Base-by-base conservation (phyloP, 2,797 vertebrate species). In the Trachurus trachurus region DNA sequence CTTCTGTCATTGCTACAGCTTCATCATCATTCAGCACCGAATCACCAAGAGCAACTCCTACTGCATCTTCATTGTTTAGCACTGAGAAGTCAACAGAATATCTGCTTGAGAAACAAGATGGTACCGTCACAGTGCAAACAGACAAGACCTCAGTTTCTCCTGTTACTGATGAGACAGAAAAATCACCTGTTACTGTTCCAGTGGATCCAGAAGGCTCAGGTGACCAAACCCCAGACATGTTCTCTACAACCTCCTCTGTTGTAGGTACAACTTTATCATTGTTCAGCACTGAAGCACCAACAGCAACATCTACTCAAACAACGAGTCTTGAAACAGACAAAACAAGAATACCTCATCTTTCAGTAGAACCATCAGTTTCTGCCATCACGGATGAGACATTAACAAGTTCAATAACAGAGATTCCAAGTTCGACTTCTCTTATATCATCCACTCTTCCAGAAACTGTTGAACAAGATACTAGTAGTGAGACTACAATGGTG, bases 141-240 rank as follows among this genome's bases (percentile, higher is more conserved):
- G 68, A 66, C 4, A 31, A 34, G 3, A 9, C 63, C 3, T 78
- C 78, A 37, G 0, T 69, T 2, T 40, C 72, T n/a, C 0, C 34
- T 1, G 1, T 66, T 9, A 71, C 53, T 5, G 15, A 19, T 9
- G 2, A 40, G 1, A 44, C 45, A 5, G 66, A 31, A 0, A 5
- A 19, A 21, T 53, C n/a, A 50, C 47, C 42, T 15, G 1, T 31
- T 15, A 6, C 22, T 2, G 53, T 61, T 15, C 9, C 50, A 64
- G 8, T 19, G 42, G 63, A 62, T 21, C 16, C 22, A 52, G 76
- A 70, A 9, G 61, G 45, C 7, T 90, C 89, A 65, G 76, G 80
- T 50, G 31, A 34, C 31, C 31, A 34, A 34, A 34, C 31, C 31
- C 44, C 44, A 47, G 69, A 71, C 0, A 6, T 68, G 0, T 39